Evolutionary conservation across 2,113 vertebrate species (phyloP), one percentile per base, ranked within the genome.

Genomic region (Malurus melanocephalus): DNA sequence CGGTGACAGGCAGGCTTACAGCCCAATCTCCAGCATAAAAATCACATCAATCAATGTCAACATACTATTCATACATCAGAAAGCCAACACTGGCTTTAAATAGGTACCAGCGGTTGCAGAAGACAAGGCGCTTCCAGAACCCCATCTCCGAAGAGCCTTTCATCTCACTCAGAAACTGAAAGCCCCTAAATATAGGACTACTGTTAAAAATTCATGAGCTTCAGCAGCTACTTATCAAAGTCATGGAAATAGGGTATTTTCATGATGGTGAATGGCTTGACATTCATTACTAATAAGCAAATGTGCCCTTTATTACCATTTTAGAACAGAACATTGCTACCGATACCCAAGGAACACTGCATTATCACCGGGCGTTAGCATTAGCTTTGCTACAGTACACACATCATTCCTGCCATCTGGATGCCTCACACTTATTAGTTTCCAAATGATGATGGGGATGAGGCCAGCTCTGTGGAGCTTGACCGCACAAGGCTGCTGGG

Each of bases 111-210:
- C 19, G 46, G 69, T 69, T 71, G 85, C 66, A 92, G 93, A 87
- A 96, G 95, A 79, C 56, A 76, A 94, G 76, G 76, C 11, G 9
- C 66, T 87, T 75, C 61, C 87, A 95, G 72, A 94, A 80, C 49
- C 72, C 87, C 43, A 73, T 95, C 95, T 96, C 93, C 5, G 4
- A 90, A 91, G 93, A 80, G 78, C 42, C 91, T 96, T 97, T 97
- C 87, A 97, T 97, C 77, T 74, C 90, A 64, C 93, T 92, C 83
- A 69, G 94, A 95, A 97, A 94, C 94, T 57, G 93, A 96, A 96
- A 96, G 92, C 61, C 81, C 91, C 96, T 97, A 97, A 97, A 97
- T 96, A 97, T 96, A 98, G 97, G 94, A 73, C 92, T 95, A 24
- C 56, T 80, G 93, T 97, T 91, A 97, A 98, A 96, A 96, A 97